A percentile compares a stretch with the other conserved stretches of the same genome.
phyloP scores from a whole-genome alignment of 1,140 invertebrate genomes.

The Vollenhovia emeryi region DNA sequence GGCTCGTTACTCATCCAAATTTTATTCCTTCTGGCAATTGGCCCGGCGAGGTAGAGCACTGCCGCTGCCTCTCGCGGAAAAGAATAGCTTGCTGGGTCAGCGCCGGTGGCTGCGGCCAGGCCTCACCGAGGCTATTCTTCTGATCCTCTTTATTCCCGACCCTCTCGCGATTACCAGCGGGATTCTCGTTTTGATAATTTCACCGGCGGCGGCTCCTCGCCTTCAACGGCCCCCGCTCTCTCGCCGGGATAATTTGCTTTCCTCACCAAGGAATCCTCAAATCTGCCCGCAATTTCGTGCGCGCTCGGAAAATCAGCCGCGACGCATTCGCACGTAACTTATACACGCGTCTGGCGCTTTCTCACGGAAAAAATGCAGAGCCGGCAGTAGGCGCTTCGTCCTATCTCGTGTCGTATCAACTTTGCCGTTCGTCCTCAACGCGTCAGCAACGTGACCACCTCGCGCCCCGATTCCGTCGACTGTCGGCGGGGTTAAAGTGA shows the following conservation, averaged over 20 bases:
- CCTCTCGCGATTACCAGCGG: slow-evolving; percentile 45
- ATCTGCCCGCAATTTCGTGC: background rate
- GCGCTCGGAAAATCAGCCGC: background rate
- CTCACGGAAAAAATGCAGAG: background rate
- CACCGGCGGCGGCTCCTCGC: background rate
- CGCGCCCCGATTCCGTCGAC: background rate
- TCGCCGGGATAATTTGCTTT: slow-evolving; percentile 2
- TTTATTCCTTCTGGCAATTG: slow-evolving; percentile 72
- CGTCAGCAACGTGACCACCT: background rate
- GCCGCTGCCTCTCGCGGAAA: background rate
- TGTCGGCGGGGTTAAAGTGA: background rate
- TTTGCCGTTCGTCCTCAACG: background rate
- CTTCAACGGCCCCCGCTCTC: background rate
- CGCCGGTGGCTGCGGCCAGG: slow-evolving; percentile 40
- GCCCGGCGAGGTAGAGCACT: slow-evolving; percentile 6
- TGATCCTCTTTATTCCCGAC: slow-evolving; percentile 63
- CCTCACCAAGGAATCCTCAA: background rate
- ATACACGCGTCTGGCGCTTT: background rate
- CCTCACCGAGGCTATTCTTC: slow-evolving; percentile 7
- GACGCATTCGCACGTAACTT: slow-evolving; percentile 5
- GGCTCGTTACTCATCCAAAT: slow-evolving; percentile 73
- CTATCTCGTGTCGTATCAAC: background rate
- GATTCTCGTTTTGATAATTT: slow-evolving; percentile 67
- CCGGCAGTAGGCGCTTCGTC: background rate
- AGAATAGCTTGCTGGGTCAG: slow-evolving; percentile 60